Percentiles rank a stretch among this genome's conserved stretches.
phyloP scores from a whole-genome alignment of 2,113 vertebrate genomes.

The Paramisgurnus dabryanus region DNA sequence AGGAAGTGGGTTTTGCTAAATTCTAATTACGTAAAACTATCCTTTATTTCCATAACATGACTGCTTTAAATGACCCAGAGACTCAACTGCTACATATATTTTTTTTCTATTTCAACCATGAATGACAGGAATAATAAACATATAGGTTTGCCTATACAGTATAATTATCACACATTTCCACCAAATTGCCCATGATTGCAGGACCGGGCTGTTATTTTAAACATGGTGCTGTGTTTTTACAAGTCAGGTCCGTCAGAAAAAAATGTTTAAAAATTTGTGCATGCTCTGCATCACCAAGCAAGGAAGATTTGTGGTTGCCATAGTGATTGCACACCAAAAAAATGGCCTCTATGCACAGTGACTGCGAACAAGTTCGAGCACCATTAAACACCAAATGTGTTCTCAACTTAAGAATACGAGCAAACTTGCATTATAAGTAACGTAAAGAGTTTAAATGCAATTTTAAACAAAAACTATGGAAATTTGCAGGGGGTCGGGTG shows the following conservation, averaged over 20 bases:
- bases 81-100: conserved; percentile 49
- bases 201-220: conserved; percentile 38
- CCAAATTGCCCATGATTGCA: conserved; percentile 55
- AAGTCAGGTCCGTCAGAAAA: neutral
- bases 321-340: neutral
- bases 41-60: conserved; percentile 11
- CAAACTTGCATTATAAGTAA: neutral
- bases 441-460: neutral
- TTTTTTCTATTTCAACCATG: conserved; percentile 35
- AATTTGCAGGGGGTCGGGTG: conserved; percentile 23
- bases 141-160: conserved; percentile 9
- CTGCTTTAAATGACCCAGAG: conserved; percentile 32
- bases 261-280: conserved; percentile 17
- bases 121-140: conserved; percentile 56
- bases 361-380: neutral
- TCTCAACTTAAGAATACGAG: neutral
- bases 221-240: conserved; percentile 40
- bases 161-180: conserved; percentile 52
- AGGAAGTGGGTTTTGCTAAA: neutral
- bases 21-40: neutral
- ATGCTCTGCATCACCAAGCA: conserved; percentile 6
- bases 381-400: neutral
- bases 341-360: neutral
- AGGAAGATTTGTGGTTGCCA: conserved; percentile 9
- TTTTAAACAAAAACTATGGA: conserved; percentile 29